Evolutionary conservation across 2,888 invertebrate species (phyloP).

Genomic region (Zele albiditarsus): DNA sequence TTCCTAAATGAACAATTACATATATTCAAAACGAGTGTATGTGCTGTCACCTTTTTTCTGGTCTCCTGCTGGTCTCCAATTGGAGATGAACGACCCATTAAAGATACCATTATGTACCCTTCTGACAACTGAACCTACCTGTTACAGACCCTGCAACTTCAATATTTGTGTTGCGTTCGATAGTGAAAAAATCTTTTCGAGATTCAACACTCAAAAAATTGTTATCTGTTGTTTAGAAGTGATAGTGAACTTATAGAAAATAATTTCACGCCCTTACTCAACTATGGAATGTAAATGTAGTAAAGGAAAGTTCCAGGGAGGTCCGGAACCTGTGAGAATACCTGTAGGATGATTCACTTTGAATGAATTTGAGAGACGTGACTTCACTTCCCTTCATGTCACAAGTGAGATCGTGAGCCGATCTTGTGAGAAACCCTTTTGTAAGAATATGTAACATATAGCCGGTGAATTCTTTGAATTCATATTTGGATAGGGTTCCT

Average conservation of each 20-base stretch:
- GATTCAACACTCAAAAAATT: neutral
- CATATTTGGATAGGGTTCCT: neutral
- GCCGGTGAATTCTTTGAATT: neutral
- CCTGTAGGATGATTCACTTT: constrained; percentile 45
- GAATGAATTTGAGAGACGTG: constrained; percentile 40
- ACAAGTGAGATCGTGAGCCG: constrained; percentile 37
- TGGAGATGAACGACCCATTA: neutral
- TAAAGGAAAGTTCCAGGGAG: neutral
- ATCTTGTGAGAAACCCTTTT: constrained; percentile 35
- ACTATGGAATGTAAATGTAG: neutral
- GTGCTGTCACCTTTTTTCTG: neutral
- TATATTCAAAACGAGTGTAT: neutral
- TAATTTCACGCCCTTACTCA: constrained; percentile 9
- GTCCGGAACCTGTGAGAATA: constrained; percentile 31
- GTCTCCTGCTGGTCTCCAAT: constrained; percentile 6
- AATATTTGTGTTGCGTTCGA: neutral
- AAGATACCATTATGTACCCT: neutral
- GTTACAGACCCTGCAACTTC: constrained; percentile 19
- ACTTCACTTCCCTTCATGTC: constrained; percentile 35
- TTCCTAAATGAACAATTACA: neutral
- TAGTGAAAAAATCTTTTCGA: too few species aligned
- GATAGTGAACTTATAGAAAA: neutral
- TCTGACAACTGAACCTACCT: constrained; percentile 41
- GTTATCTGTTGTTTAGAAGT: neutral
- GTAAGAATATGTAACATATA: neutral